A percentile compares a stretch with the other conserved stretches of the same genome.
phyloP scores from a whole-genome alignment of 2,113 vertebrate species.

The Pteronura brasiliensis region DNA sequence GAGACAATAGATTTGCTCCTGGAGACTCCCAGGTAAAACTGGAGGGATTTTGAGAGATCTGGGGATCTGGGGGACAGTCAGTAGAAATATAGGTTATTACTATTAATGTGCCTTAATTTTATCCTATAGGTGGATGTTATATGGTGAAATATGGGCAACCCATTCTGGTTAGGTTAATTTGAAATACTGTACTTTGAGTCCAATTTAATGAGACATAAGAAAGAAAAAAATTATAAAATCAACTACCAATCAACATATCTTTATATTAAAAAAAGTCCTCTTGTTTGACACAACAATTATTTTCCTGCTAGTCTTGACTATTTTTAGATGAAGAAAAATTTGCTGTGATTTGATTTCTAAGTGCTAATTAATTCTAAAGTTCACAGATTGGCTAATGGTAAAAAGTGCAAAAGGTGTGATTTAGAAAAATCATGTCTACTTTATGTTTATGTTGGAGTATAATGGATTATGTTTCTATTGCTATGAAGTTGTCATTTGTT shows the following conservation, averaged over 20 bases:
- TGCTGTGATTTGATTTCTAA: conserved; percentile 41
- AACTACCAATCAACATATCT: neutral
- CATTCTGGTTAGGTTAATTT: conserved; percentile 21
- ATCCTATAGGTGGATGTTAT: neutral
- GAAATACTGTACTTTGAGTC: conserved; percentile 28
- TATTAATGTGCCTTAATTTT: neutral
- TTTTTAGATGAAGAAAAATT: conserved; percentile 45
- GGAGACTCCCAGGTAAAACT: neutral
- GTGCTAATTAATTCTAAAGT: conserved; percentile 56
- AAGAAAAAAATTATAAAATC: neutral
- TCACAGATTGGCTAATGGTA: neutral
- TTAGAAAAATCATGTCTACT: conserved; percentile 38
- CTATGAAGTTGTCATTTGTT: neutral
- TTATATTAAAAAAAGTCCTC: neutral
- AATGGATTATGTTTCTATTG: conserved; percentile 13
- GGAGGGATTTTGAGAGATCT: neutral
- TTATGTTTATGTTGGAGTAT: neutral
- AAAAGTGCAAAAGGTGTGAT: neutral
- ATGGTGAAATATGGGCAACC: neutral
- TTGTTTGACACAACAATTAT: conserved; percentile 39
- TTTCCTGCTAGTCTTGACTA: neutral
- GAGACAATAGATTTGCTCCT: neutral
- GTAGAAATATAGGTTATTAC: neutral
- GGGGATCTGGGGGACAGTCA: neutral
- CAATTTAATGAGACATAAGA: neutral